These are phyloP conservation scores for Mimachlamys varia DNA, from an alignment of 2,888 invertebrate genomes.

Conservation along the genomic window DNA sequence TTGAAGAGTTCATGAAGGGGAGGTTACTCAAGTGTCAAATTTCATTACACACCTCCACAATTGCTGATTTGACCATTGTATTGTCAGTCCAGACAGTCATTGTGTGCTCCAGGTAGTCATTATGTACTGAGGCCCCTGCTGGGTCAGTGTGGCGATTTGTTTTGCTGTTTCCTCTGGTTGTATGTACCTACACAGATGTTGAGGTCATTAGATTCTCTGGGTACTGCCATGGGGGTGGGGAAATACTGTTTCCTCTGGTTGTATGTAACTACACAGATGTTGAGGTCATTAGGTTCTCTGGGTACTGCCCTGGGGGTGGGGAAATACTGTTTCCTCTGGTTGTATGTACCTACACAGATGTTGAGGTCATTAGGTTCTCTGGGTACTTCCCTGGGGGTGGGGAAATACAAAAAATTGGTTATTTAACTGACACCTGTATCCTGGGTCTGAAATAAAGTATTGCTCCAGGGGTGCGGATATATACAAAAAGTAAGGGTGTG, in stretches of 20 bases:
- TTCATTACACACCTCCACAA: neutral
- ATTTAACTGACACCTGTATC: too few species aligned
- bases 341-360: neutral
- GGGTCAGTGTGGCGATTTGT: neutral
- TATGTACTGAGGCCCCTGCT: neutral
- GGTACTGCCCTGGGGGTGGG: neutral
- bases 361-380: neutral
- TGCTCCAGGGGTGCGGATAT: too few species aligned
- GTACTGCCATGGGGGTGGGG: neutral
- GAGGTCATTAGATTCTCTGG: neutral
- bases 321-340: neutral
- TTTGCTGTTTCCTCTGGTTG: neutral
- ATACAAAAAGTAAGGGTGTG: too few species aligned
- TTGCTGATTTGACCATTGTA: neutral
- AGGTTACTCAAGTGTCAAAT: conserved; percentile 31
- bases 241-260: neutral
- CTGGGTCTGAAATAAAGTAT: too few species aligned
- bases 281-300: neutral
- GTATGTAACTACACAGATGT: neutral
- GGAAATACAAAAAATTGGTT: neutral
- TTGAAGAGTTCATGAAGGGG: neutral
- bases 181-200: neutral
- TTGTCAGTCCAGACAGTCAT: neutral
- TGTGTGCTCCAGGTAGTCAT: neutral
- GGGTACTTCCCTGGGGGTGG: neutral